Evolutionary conservation across 1,140 invertebrate species (phyloP), one percentile per base, ranked within the genome.

Genomic region (Phocides pigmalion): DNA sequence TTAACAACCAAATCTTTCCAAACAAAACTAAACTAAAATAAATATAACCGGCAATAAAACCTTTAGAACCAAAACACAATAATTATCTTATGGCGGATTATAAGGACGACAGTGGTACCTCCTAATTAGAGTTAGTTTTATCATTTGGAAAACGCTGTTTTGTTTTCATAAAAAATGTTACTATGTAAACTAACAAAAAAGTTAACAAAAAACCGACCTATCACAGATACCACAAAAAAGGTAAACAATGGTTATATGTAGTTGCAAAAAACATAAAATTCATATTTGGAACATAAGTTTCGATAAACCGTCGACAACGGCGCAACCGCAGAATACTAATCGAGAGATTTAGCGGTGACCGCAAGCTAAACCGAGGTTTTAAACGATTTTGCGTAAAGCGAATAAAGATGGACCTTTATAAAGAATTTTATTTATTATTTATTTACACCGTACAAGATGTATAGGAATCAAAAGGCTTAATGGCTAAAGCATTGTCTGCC

Each of bases 281-380:
- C 53, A 67, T 66, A 66, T 73, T 35, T 28, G 25, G 22, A 46
- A 59, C 22, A 46, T 53, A 69, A 53, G 39, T 53, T 65, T 11
- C 39, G 15, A 63, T 80, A 77, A 81, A 75, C 68, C 74, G 64
- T 66, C 76, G 79, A 78, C 75, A 80, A 70, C 35, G 65, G 56
- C 62, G 62, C 71, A 62, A 71, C 80, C 83, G 47, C 83, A 83
- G 74, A 78, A 84, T 84, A 79, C 80, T 80, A 84, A 87, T 79
- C 79, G 77, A 66, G 68, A 81, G 76, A 83, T 87, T 83, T 79
- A 78, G 70, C 46, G 54, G 12, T 53, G 62, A 84, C 81, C 84
- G 69, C 79, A 79, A 71, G 67, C 69, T 56, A 72, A 70, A 44
- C 63, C 54, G 54, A 59, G 22, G 54, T 19, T 46, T 59, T 70